Percentiles rank a stretch among this genome's conserved stretches.
Conservation (phyloP, 2,113 vertebrate species). For the Eulemur macaco region DNA sequence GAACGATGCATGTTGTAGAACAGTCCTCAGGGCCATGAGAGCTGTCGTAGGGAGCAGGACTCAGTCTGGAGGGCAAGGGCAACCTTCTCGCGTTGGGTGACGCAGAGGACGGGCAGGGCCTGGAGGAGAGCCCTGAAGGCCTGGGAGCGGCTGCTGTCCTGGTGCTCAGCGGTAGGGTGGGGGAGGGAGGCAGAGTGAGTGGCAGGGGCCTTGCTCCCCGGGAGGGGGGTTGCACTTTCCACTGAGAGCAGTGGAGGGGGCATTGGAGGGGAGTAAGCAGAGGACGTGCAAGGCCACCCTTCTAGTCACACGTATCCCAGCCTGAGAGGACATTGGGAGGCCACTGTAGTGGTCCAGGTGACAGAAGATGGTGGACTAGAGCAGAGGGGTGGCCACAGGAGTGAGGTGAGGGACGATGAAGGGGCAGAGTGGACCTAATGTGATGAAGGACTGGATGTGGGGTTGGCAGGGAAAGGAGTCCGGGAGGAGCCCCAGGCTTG, state of each 20-base stretch:
- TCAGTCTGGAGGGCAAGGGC: background rate
- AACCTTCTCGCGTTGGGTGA: background rate
- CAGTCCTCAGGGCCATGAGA: background rate
- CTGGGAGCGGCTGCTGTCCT: background rate
- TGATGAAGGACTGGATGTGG: background rate
- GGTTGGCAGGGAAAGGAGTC: background rate
- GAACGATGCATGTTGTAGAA: background rate
- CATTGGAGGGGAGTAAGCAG: accelerated
- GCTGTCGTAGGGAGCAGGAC: accelerated
- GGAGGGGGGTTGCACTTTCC: background rate
- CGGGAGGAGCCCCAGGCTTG: background rate
- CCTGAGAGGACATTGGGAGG: background rate
- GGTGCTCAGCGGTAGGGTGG: background rate
- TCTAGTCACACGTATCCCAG: accelerated
- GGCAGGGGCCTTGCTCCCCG: accelerated
- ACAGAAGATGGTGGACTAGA: background rate
- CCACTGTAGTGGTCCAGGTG: background rate
- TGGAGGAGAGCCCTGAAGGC: background rate
- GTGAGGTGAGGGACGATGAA: background rate
- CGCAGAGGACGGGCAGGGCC: background rate
- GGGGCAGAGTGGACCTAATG: accelerated
- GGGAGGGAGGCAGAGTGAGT: background rate
- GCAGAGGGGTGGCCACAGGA: no score
- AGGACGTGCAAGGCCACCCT: no score
- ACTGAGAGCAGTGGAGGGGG: accelerated